These are phyloP conservation scores for Neodon shergylaensis DNA, from an alignment of 2,113 vertebrate genomes.

Conservation along the genomic window DNA sequence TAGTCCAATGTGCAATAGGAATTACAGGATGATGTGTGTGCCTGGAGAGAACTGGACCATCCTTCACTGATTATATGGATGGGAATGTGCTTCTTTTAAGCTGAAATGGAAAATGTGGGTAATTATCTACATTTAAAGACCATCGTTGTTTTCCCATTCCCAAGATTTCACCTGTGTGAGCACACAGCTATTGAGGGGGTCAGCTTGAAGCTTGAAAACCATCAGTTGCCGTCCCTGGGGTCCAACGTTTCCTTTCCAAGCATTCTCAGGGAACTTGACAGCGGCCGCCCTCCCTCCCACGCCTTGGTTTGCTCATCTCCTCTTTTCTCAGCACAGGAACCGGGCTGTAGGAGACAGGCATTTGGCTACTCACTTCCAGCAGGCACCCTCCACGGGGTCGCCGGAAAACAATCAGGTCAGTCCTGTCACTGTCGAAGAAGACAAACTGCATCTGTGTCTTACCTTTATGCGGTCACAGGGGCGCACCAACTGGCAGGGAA, in stretches of 20 bases:
- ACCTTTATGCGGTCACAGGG: constrained; percentile 84
- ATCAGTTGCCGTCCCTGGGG: constrained; percentile 73
- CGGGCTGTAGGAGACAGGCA: not conserved
- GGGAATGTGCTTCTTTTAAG: constrained; percentile 77
- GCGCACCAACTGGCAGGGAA: constrained; percentile 81
- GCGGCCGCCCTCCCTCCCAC: constrained; percentile 41
- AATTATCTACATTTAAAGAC: constrained; percentile 82
- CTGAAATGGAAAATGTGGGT: constrained; percentile 75
- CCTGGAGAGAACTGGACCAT: constrained; percentile 72
- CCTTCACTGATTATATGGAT: constrained; percentile 66
- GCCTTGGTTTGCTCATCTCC: not conserved
- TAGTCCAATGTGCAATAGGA: constrained; percentile 83
- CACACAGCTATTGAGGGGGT: constrained; percentile 73
- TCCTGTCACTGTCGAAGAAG: constrained; percentile 68
- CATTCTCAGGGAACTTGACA: constrained; percentile 67
- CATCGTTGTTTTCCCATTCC: constrained; percentile 79
- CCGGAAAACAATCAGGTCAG: constrained; percentile 68
- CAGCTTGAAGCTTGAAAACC: constrained; percentile 77
- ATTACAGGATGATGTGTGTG: constrained; percentile 73
- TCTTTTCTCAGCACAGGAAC: constrained; percentile 31
- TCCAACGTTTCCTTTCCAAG: constrained; percentile 76
- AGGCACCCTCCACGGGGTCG: constrained; percentile 28
- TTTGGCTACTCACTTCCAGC: constrained; percentile 51
- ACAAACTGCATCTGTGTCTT: constrained; percentile 84
- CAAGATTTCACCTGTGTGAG: constrained; percentile 77